Percentiles rank a stretch among this genome's conserved stretches.
Evolutionary conservation across 2,797 vertebrate genomes (phyloP).

Genomic region (Hipposideros larvatus): DNA sequence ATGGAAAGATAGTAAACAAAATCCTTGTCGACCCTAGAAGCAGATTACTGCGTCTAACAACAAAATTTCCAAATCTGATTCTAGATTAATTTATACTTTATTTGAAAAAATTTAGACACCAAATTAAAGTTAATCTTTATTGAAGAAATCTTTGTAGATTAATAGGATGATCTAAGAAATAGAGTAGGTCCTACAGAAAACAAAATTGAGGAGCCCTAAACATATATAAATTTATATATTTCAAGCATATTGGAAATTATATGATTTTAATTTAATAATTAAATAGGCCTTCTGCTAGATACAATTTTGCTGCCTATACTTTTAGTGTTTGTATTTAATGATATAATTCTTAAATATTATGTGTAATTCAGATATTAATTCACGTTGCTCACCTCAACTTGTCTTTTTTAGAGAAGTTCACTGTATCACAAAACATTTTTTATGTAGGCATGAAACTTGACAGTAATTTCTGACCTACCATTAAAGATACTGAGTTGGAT

Average conservation of each 20-base stretch:
- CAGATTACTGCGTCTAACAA: background rate
- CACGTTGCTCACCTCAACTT: background rate
- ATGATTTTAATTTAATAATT: constrained; percentile 15
- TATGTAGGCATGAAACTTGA: background rate
- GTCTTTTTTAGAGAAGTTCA: background rate
- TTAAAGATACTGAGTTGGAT: constrained; percentile 2
- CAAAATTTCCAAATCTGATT: background rate
- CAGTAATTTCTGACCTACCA: background rate
- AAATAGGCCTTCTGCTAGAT: background rate
- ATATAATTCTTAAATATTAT: background rate
- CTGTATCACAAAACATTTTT: background rate
- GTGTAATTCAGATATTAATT: background rate
- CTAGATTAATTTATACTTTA: constrained; percentile 28
- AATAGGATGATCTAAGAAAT: background rate
- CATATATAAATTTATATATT: background rate
- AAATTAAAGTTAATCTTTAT: background rate
- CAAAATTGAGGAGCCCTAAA: background rate
- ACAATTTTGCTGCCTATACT: background rate
- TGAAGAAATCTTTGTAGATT: constrained; percentile 28
- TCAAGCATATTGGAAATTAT: background rate
- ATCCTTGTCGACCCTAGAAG: background rate
- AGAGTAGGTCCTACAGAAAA: background rate
- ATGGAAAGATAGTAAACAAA: constrained; percentile 6
- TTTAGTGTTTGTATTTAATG: constrained; percentile 3
- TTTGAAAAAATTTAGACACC: background rate